A percentile compares a stretch with the other conserved stretches of the same genome.
phyloP scores from a whole-genome alignment of 2,888 invertebrate genomes.

The Xylota segnis region DNA sequence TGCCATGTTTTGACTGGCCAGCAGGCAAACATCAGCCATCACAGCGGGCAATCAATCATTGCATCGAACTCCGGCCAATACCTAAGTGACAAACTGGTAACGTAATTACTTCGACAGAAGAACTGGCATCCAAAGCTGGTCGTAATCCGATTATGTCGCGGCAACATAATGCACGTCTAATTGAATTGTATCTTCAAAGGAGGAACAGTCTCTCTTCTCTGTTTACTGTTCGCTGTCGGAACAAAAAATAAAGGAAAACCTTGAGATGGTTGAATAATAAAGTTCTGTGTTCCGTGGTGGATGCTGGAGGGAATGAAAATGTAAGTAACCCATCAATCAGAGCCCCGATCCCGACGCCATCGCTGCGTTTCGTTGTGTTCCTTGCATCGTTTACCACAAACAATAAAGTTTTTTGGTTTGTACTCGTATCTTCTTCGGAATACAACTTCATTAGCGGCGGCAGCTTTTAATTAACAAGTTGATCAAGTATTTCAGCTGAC shows the following conservation, averaged over 20 bases:
- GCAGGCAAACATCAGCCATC: slow-evolving; percentile 22
- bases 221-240: not conserved
- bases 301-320: not conserved
- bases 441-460: slow-evolving; percentile 5
- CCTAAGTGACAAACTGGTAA: slow-evolving; percentile 44
- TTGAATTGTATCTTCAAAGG: slow-evolving; percentile 44
- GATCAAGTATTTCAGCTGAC: not conserved
- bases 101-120: slow-evolving; percentile 30
- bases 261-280: not conserved
- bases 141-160: slow-evolving; percentile 55
- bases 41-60: slow-evolving; percentile 62
- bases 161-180: slow-evolving; percentile 51
- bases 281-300: not conserved
- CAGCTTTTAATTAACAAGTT: slow-evolving; percentile 18
- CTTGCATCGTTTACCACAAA: not conserved
- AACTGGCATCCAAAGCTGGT: slow-evolving; percentile 12
- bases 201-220: slow-evolving; percentile 4
- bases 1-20: slow-evolving; percentile 61
- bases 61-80: slow-evolving; percentile 20
- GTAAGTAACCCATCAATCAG: slow-evolving; percentile 4
- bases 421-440: not conserved
- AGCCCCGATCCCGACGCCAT: not conserved
- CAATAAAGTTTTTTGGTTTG: slow-evolving; percentile 17
- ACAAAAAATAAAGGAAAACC: not conserved
- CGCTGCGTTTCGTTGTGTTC: not conserved